These are phyloP conservation scores for Prunella himalayana DNA, from an alignment of 2,113 vertebrate genomes.

Conservation along the genomic window DNA sequence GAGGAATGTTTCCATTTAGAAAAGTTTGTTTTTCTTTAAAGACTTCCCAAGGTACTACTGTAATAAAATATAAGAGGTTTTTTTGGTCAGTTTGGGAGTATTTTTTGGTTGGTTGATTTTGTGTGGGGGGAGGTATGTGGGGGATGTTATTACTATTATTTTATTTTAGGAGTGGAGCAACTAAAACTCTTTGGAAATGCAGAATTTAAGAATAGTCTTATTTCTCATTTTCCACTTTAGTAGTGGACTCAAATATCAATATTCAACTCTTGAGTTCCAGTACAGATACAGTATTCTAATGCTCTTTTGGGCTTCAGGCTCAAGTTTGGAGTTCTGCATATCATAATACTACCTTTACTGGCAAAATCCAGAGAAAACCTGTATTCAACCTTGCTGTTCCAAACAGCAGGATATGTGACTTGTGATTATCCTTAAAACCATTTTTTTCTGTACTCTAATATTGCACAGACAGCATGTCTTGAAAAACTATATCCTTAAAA, in stretches of 20 bases:
- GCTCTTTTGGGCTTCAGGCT: neutral
- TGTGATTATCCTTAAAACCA: neutral
- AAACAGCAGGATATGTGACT: neutral
- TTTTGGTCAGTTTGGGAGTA: accelerated
- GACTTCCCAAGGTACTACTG: neutral
- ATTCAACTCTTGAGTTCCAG: neutral
- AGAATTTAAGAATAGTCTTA: neutral
- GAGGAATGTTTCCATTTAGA: neutral
- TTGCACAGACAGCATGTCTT: neutral
- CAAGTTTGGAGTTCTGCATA: neutral
- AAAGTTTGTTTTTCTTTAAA: neutral
- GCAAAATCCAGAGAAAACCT: neutral
- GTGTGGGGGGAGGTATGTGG: accelerated
- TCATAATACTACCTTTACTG: neutral
- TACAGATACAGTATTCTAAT: neutral
- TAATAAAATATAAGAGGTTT: accelerated
- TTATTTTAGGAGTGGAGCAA: neutral
- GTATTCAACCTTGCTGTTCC: neutral
- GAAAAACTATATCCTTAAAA: neutral
- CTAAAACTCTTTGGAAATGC: neutral
- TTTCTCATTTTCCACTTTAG: neutral
- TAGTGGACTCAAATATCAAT: neutral
- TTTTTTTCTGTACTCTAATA: neutral
- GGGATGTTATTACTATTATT: neutral
- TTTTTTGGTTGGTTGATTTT: accelerated